Evolutionary conservation across 2,797 vertebrate genomes (phyloP), one percentile per base, ranked within the genome.

Genomic region (Ptychadena robeensis): DNA sequence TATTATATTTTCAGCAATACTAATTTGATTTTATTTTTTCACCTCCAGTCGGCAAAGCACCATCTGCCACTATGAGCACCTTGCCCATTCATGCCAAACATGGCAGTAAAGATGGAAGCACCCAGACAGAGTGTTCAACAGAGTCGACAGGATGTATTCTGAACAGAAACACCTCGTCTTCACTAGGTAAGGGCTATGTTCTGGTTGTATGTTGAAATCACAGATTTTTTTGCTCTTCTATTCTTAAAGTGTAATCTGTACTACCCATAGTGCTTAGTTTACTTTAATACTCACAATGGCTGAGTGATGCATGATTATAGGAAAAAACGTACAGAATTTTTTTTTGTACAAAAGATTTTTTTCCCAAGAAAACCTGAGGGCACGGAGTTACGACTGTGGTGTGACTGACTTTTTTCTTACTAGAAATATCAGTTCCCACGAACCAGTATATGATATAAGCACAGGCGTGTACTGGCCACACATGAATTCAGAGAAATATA

Each of bases 51-150:
- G 88, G 88, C 84, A 92, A 9, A 63, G 88, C 2, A 95, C 1
- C 71, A 5, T 57, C 30, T 79, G 30, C 0, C 65, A 69, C 57
- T 53, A 0, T 30, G 78, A 44, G 0, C 66, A 76, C 5, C 71
- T 53, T 77, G 30, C 69, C 88, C 3, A 89, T 92, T 2, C 91
- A 90, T 9, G 69, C 92, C 82, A 94, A 92, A 85, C 90, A 88
- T 0, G 88, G 90, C 67, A 95, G 94, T 86, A 91, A 92, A 87
- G 97, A 98, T 9, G 93, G 92, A 75, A 94, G 96, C 89, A 97
- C 96, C 2, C 97, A 97, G 86, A 96, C 96, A 0, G 93, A 95
- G 0, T 70, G 86, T 31, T 78, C 0, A 0, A 37, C 81, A 0
- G 94, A 95, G 0, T 87, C 86, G 59, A 40, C 87, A 0, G 86